phyloP scores from a whole-genome alignment of 2,888 invertebrate genomes.

The Thysanoteuthis rhombus region DNA sequence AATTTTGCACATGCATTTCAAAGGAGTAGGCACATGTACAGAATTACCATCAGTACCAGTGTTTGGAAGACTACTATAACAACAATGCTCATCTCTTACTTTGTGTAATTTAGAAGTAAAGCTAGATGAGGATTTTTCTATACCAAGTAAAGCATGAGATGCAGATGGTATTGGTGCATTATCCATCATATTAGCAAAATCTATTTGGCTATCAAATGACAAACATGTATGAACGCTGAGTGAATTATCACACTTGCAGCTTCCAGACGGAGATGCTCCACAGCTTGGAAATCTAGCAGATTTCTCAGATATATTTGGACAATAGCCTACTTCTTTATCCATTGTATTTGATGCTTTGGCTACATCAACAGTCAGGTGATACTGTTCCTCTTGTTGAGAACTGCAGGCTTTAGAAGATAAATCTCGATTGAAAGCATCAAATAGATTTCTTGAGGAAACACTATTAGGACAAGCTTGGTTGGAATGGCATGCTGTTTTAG shows the following conservation, averaged over 20 bases:
- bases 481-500: background rate
- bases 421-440: conserved; percentile 23
- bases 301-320: background rate
- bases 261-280: background rate
- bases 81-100: background rate
- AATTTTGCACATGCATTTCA: conserved; percentile 15
- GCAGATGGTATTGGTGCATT: background rate
- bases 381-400: background rate
- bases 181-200: conserved; percentile 27
- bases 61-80: background rate
- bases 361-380: background rate
- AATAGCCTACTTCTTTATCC: background rate
- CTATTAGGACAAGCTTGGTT: conserved; percentile 17
- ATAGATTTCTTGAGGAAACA: conserved; percentile 21
- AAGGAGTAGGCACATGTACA: background rate
- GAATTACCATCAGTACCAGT: background rate
- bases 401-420: background rate
- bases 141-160: background rate
- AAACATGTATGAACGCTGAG: conserved; percentile 28
- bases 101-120: background rate
- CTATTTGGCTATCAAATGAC: conserved; percentile 31
- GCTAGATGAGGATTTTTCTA: background rate
- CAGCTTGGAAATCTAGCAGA: background rate
- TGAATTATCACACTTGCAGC: conserved; percentile 27
- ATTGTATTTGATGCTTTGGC: background rate